Evolutionary conservation across 2,888 invertebrate species (phyloP), one percentile per base, ranked within the genome.

Genomic region (Himalopsyche anomala): DNA sequence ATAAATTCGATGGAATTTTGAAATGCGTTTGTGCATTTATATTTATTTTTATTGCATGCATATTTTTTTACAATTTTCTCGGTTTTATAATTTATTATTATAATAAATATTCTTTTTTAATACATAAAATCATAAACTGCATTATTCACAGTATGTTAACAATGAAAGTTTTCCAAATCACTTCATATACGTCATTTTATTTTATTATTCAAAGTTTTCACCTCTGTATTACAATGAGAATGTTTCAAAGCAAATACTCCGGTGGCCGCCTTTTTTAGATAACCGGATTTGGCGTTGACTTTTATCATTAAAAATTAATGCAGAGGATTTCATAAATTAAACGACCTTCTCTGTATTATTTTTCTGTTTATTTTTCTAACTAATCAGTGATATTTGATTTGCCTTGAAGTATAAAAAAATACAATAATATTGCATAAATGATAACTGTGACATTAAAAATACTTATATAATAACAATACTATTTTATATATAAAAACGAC

Each of bases 281-380:
- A 36, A 74, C 74, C 36, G 15, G 15, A 74, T 36, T 74, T 36
- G 11, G 15, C 74, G 74, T 74, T 74, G 74, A 74, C 36, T 74
- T 74, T 74, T 12, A 74, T 38, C 74, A 74, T 74, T 74, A 74
- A 74, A 69, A 62, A 62, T 62, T 19, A 62, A 62, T 62, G 28
- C 28, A 62, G 62, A 15, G 28, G 3, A 62, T 62, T 62, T 11
- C 28, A 19, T 62, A 28, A 8, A 15, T 51, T 51, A 74, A 74
- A 74, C 12, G 28, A 36, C 36, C 15, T 74, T 38, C 5, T 38
- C 74, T 36, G 74, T 74, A 74, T 74, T 38, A 36, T 62, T 62
- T 5, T 62, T 5, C 19, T 19, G 62, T 19, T 19, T 62, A 36
- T 36, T 74, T 12, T 74, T 28, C 15, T 15, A 74, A 74, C 74